Evolutionary conservation across 2,888 invertebrate species (phyloP).

Genomic region (Platycheirus albimanus): DNA sequence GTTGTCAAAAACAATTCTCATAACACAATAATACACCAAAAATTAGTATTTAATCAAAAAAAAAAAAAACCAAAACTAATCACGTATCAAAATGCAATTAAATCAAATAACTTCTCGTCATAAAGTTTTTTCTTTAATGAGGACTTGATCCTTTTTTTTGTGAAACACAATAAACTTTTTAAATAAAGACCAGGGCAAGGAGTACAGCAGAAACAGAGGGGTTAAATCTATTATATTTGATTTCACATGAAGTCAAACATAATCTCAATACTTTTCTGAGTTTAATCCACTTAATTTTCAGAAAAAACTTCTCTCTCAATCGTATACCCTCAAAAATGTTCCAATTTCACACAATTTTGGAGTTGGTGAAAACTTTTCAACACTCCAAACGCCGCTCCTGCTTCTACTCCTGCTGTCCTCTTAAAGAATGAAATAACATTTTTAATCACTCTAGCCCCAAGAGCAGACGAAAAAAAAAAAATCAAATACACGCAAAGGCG

Average conservation of each 20-base stretch:
- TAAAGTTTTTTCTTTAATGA: too few relatives aligned
- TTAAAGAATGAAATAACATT: constrained; percentile 36
- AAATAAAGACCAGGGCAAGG: too few relatives aligned
- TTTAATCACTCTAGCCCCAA: constrained; percentile 30
- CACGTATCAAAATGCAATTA: too few relatives aligned
- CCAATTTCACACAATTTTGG: constrained; percentile 40
- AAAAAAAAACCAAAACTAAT: too few relatives aligned
- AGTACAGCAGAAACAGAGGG: background rate
- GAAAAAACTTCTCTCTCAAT: constrained; percentile 5
- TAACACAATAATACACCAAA: too few relatives aligned
- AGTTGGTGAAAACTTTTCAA: constrained; percentile 26
- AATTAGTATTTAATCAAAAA: too few relatives aligned
- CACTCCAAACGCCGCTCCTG: constrained; percentile 3
- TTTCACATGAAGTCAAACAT: constrained; percentile 32
- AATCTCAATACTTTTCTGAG: constrained; percentile 30
- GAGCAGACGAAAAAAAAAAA: background rate
- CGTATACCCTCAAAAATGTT: background rate
- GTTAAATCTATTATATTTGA: constrained; percentile 27
- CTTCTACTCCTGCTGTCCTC: too few relatives aligned
- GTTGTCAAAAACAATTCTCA: too few relatives aligned
- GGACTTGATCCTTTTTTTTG: too few relatives aligned
- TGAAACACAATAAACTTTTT: too few relatives aligned
- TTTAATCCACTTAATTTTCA: constrained; percentile 33
- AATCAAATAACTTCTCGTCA: too few relatives aligned
- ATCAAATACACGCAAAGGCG: background rate